phyloP scores from a whole-genome alignment of 2,797 vertebrate species.

The Gymnoscopelus microlampas region DNA sequence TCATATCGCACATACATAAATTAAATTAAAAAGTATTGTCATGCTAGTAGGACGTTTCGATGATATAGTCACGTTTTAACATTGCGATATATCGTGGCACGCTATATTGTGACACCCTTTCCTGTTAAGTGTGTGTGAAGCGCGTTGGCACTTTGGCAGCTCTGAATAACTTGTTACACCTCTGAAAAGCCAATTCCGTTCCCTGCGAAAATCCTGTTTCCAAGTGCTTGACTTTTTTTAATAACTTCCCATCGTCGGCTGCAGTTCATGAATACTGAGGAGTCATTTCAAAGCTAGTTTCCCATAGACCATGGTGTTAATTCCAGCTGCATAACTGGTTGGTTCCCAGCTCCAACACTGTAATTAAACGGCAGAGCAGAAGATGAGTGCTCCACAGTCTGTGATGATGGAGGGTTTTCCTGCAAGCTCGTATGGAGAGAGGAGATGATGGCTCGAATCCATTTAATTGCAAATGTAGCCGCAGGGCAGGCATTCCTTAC shows the following conservation, averaged over 20 bases:
- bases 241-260: background rate
- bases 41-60: no score
- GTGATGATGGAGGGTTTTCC: constrained; percentile 21
- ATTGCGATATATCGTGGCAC: no score
- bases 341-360: constrained; percentile 23
- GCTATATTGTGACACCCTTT: no score
- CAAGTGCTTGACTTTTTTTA: constrained; percentile 2
- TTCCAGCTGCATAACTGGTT: constrained; percentile 16
- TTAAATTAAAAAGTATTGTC: no score
- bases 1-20: no score
- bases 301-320: constrained; percentile 4
- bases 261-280: constrained; percentile 35
- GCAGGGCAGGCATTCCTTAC: constrained; percentile 35
- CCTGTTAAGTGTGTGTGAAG: no score
- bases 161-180: constrained; percentile 24
- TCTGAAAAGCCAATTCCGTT: constrained; percentile 25
- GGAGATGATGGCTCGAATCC: constrained; percentile 33
- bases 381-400: constrained; percentile 33
- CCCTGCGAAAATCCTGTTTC: constrained; percentile 15
- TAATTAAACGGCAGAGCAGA: constrained; percentile 46
- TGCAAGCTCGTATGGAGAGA: constrained; percentile 30
- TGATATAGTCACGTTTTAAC: no score
- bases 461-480: constrained; percentile 62
- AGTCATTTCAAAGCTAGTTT: constrained; percentile 32
- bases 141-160: constrained; percentile 15